Percentiles rank a stretch among this genome's conserved stretches.
Evolutionary conservation across 1,140 invertebrate species (phyloP).

Genomic region (Maniola jurtina): DNA sequence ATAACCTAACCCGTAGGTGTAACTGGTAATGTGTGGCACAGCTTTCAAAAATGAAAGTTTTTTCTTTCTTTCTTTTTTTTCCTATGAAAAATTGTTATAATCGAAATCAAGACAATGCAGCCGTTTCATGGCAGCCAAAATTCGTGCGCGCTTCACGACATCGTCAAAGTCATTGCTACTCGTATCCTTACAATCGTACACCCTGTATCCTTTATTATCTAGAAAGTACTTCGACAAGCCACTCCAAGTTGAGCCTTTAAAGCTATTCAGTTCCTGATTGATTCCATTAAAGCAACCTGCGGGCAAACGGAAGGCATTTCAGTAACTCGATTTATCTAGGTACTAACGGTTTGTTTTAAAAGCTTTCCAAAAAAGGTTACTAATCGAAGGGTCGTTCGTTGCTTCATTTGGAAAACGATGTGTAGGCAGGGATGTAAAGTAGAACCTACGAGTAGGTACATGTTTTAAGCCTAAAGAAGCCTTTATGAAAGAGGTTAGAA

Average conservation of each 20-base stretch:
- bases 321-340: background rate
- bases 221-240: conserved; percentile 16
- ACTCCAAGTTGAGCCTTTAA: conserved; percentile 24
- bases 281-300: conserved; percentile 20
- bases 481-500: no score
- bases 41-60: no score
- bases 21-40: no score
- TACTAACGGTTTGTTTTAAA: background rate
- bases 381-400: no score
- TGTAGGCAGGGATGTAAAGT: no score
- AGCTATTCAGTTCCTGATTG: conserved; percentile 23
- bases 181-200: conserved; percentile 20
- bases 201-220: conserved; percentile 23
- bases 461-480: no score
- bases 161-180: conserved; percentile 37
- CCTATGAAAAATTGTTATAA: conserved; percentile 22
- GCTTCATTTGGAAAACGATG: no score
- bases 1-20: no score
- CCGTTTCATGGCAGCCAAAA: conserved; percentile 52
- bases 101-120: conserved; percentile 54
- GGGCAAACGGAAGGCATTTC: background rate
- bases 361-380: no score
- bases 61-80: no score
- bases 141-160: conserved; percentile 35
- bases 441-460: no score